Percentiles rank a stretch among this genome's conserved stretches.
phyloP scores from a whole-genome alignment of 2,113 vertebrate species.

The Amphiprion percula region DNA sequence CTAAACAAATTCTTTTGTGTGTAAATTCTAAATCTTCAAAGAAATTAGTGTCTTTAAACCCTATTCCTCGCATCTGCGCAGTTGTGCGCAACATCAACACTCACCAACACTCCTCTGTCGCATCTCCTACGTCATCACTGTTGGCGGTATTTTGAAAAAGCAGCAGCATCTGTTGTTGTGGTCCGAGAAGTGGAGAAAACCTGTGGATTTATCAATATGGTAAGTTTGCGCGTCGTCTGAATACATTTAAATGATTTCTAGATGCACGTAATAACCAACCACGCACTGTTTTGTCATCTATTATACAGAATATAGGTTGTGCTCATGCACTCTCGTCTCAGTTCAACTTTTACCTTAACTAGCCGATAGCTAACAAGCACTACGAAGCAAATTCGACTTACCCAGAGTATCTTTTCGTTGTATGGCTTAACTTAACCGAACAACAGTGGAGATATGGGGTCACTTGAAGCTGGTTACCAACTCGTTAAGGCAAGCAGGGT shows the following conservation, averaged over 20 bases:
- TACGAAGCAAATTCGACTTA: too few relatives aligned
- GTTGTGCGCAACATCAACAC: slow-evolving; percentile 41
- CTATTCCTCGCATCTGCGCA: slow-evolving; percentile 13
- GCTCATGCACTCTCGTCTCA: not conserved
- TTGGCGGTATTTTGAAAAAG: slow-evolving; percentile 79
- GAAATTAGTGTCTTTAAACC: too few relatives aligned
- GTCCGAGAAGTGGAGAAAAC: not conserved
- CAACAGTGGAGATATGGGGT: too few relatives aligned
- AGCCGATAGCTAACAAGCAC: not conserved
- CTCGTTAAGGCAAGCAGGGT: too few relatives aligned
- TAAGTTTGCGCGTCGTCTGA: slow-evolving; percentile 11
- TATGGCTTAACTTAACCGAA: too few relatives aligned
- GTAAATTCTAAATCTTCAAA: too few relatives aligned
- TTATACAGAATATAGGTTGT: not conserved
- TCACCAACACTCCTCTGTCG: slow-evolving; percentile 17
- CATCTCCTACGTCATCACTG: slow-evolving; percentile 56
- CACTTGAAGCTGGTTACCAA: too few relatives aligned
- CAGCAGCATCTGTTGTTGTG: not conserved
- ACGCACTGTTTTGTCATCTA: not conserved
- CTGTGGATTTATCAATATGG: slow-evolving; percentile 50
- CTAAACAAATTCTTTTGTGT: too few relatives aligned
- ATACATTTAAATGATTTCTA: rapidly evolving
- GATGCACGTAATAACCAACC: rapidly evolving
- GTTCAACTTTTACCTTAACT: not conserved
- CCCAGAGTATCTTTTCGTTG: too few relatives aligned